Evolutionary conservation across 2,888 invertebrate genomes (phyloP), one percentile per base, ranked within the genome.

Genomic region (Stratiomys singularior): DNA sequence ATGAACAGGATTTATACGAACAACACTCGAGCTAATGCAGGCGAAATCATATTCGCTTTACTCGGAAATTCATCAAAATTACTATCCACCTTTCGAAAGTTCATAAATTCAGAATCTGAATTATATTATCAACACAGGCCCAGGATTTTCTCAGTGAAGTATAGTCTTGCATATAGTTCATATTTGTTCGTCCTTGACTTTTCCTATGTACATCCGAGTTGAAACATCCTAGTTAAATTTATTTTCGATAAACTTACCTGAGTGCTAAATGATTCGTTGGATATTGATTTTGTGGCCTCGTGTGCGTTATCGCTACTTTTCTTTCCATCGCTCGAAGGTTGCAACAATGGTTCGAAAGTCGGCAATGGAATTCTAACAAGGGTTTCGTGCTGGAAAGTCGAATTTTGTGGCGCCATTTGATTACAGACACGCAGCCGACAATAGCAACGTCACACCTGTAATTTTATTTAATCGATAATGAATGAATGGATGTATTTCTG

Each of bases 371-470:
- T 21, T 21, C 23, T 83, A 82, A 82, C 82, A 78, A 84, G 82
- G 76, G 84, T 85, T 82, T 84, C 84, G 80, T 84, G 82, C 82
- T 85, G 84, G 79, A 87, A 83, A 76, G 87, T 87, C 76, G 87
- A 87, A 82, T 87, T 87, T 81, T 85, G 84, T 76, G 84, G 84
- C 80, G 85, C 84, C 86, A 85, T 86, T 80, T 79, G 67, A 76
- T 77, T 79, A 79, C 78, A 69, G 67, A 71, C 72, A 71, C 37
- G 76, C 37, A 37, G 37, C 27, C 58, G 64, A 30, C 37, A 64
- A 47, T 25, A 47, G 47, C 64, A n/a, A 76, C 76, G 30, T 58
- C 60, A 7, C 30, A 46, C 76, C 77, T 77, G 76, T 76, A 77
- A 79, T 67, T 66, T 77, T 79, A 76, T 78, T 78, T 77, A 79